Conservation (phyloP, 2,113 vertebrate species). For the Gallinago media region DNA sequence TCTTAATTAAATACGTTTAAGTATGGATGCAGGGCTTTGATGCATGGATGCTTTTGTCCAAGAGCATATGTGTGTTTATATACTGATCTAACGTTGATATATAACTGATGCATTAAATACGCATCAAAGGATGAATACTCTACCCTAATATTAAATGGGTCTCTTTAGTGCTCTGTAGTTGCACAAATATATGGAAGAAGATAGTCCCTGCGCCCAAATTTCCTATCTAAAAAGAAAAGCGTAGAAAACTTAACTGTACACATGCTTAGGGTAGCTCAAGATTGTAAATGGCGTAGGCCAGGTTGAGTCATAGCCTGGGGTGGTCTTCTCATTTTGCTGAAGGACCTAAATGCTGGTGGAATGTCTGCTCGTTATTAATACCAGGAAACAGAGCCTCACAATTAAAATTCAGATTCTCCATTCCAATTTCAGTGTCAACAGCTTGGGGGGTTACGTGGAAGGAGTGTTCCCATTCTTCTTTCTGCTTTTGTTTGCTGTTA, state of each 20-base stretch:
- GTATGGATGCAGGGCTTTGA: slow-evolving; percentile 44
- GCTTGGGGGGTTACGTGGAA: background rate
- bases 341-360: background rate
- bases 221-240: background rate
- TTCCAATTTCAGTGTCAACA: background rate
- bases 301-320: background rate
- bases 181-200: background rate
- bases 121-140: slow-evolving; percentile 22
- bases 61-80: slow-evolving; percentile 54
- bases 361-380: background rate
- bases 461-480: background rate
- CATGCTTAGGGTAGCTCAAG: background rate
- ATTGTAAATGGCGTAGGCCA: background rate
- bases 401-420: background rate
- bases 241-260: background rate
- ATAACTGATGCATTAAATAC: slow-evolving; percentile 13
- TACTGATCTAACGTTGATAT: slow-evolving; percentile 28
- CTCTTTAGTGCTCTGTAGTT: background rate
- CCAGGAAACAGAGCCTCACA: background rate
- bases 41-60: slow-evolving; percentile 60
- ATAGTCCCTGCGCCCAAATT: background rate
- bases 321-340: background rate
- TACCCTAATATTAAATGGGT: slow-evolving; percentile 1
- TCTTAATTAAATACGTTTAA: slow-evolving; percentile 58
- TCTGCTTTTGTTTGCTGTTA: background rate